Percentiles rank a stretch among this genome's conserved stretches.
Evolutionary conservation across 1,140 invertebrate genomes (phyloP).

Genomic region (Nasonia vitripennis): DNA sequence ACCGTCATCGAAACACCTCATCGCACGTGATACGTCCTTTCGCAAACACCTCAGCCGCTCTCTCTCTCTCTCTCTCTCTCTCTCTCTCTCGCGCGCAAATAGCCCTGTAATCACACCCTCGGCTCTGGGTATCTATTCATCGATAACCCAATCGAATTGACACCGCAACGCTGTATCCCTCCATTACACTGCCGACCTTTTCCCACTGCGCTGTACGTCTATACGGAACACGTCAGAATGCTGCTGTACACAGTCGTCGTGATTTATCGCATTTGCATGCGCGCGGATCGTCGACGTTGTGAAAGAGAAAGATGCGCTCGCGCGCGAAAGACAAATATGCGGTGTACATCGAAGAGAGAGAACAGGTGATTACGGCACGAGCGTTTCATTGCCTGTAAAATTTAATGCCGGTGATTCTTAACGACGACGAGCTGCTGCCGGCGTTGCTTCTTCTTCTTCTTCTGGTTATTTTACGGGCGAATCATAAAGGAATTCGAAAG

Average conservation of each 20-base stretch:
- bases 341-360: background rate
- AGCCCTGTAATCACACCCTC: no score
- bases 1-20: no score
- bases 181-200: no score
- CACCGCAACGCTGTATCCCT: no score
- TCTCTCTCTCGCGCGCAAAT: no score
- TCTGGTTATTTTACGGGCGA: conserved; percentile 13
- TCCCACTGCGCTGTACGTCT: no score
- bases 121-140: no score
- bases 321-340: conserved; percentile 36
- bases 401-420: conserved; percentile 5
- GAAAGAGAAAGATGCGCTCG: background rate
- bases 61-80: no score
- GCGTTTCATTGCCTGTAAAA: conserved; percentile 23
- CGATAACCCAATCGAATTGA: no score
- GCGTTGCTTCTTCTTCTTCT: background rate
- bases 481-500: conserved; percentile 22
- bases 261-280: conserved; percentile 44
- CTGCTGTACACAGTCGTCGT: background rate
- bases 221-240: no score
- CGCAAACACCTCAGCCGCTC: no score
- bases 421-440: background rate
- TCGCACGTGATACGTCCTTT: no score
- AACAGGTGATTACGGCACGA: conserved; percentile 36
- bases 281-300: background rate